Base-by-base conservation (phyloP, 2,888 invertebrate species). In the Campoplex capitator region DNA sequence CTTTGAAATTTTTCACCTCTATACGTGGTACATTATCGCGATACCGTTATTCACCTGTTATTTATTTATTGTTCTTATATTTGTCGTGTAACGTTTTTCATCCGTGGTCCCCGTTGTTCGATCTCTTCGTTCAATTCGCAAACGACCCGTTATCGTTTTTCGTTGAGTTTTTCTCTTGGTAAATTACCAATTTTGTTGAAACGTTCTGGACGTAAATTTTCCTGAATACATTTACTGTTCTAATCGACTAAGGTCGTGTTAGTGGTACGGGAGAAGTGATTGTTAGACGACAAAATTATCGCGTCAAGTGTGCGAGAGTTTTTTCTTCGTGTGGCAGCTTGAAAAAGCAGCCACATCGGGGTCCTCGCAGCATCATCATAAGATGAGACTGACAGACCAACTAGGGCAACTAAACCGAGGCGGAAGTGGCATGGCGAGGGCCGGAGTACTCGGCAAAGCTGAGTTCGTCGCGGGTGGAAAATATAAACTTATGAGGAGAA, bases 401-500 rank as follows among this genome's bases (percentile, higher is more conserved):
- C 23, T 23, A 23, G 23, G 23, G 23, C 23, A 23, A 23, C 23
- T 23, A 23, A 23, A 82, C 38, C 78, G 84, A 80, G 83, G 74
- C 80, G 74, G 81, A 80, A 83, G 89, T 90, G 89, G 89, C 90
- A 92, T 92, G 92, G 91, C 90, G 89, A 87, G 90, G 88, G 83
- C 90, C 83, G 88, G 75, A 88, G 68, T 70, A 86, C 86, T 87
- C 81, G 86, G 81, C 75, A 96, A 96, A 95, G 95, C 95, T 93
- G 98, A 98, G 95, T 97, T 98, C 95, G 96, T 98, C 95, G 97
- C 98, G 95, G 98, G 98, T 95, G 98, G 97, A 93, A 98, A 98
- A 96, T 99, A 98, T 96, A 97, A 98, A 95, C 96, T 99, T 94
- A 97, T 99, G 94, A 97, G 99, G 92, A 99, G 13, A 99, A 97